These are phyloP conservation scores for Fundulus diaphanus DNA, from an alignment of 2,797 vertebrate species.

Conservation along the genomic window DNA sequence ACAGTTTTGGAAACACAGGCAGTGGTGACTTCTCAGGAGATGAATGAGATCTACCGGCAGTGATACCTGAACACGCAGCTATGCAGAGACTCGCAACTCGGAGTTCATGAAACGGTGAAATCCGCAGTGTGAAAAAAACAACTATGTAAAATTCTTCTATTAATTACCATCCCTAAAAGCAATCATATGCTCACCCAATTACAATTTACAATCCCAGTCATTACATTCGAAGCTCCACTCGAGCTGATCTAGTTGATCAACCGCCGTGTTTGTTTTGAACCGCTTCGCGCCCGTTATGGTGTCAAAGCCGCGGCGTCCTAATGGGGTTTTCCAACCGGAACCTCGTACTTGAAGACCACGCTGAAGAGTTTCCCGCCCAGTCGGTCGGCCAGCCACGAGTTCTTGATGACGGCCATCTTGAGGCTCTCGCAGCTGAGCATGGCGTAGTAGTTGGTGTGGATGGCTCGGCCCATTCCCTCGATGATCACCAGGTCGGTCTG, in stretches of 20 bases:
- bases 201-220: constrained; percentile 34
- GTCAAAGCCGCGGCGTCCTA: constrained; percentile 33
- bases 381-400: constrained; percentile 95
- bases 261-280: not conserved
- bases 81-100: constrained; percentile 19
- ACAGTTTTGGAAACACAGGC: not conserved
- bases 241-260: not conserved
- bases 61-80: constrained; percentile 1
- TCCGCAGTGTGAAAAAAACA: constrained; percentile 17
- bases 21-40: not conserved
- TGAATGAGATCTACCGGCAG: constrained; percentile 22
- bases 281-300: constrained; percentile 20
- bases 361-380: constrained; percentile 97
- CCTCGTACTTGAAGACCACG: constrained; percentile 97
- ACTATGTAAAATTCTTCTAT: constrained; percentile 21
- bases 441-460: constrained; percentile 97
- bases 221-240: constrained; percentile 54
- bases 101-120: constrained; percentile 34
- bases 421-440: constrained; percentile 93
- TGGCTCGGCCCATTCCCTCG: constrained; percentile 97
- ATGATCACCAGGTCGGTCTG: constrained; percentile 94
- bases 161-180: constrained; percentile 37
- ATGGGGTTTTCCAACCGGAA: constrained; percentile 77
- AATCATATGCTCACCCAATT: constrained; percentile 31
- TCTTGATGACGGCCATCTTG: constrained; percentile 97